phyloP scores from a whole-genome alignment of 1,140 invertebrate genomes.

The Drosophila orosa region DNA sequence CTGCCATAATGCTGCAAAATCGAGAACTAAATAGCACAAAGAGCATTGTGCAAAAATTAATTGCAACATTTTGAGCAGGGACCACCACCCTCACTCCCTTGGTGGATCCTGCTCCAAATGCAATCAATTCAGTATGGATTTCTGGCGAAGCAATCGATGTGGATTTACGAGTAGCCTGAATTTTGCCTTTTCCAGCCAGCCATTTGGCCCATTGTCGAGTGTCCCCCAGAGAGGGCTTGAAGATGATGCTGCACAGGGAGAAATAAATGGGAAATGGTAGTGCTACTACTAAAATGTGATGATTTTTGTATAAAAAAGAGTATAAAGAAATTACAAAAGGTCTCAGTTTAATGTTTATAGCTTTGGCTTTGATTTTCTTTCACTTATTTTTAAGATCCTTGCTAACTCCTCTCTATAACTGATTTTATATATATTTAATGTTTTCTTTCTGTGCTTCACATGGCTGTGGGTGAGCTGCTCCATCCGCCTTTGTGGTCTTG shows the following conservation, averaged over 20 bases:
- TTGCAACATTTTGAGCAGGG: constrained; percentile 80
- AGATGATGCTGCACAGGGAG: constrained; percentile 22
- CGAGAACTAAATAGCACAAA: constrained; percentile 75
- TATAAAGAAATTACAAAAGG: fast-evolving
- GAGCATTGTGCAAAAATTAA: constrained; percentile 82
- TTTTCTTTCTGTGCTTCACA: constrained; percentile 1
- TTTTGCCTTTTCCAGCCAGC: constrained; percentile 62
- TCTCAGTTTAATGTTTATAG: not conserved
- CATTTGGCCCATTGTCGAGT: constrained; percentile 78
- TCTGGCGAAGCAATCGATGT: constrained; percentile 63
- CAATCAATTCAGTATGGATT: constrained; percentile 81
- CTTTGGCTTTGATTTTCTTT: not conserved
- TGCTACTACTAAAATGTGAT: not conserved
- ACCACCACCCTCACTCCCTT: constrained; percentile 8
- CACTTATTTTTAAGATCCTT: too few species aligned
- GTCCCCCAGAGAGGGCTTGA: constrained; percentile 55
- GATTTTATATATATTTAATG: not conserved
- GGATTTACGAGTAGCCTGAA: constrained; percentile 68
- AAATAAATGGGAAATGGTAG: not conserved
- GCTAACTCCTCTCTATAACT: not conserved
- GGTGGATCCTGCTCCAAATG: constrained; percentile 35
- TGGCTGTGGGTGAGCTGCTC: constrained; percentile 56
- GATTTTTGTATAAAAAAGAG: too few species aligned
- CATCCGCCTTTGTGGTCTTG: constrained; percentile 43
- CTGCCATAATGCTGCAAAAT: constrained; percentile 70